Evolutionary conservation across 1,140 invertebrate genomes (phyloP).

Genomic region (Teleogryllus occipitalis): DNA sequence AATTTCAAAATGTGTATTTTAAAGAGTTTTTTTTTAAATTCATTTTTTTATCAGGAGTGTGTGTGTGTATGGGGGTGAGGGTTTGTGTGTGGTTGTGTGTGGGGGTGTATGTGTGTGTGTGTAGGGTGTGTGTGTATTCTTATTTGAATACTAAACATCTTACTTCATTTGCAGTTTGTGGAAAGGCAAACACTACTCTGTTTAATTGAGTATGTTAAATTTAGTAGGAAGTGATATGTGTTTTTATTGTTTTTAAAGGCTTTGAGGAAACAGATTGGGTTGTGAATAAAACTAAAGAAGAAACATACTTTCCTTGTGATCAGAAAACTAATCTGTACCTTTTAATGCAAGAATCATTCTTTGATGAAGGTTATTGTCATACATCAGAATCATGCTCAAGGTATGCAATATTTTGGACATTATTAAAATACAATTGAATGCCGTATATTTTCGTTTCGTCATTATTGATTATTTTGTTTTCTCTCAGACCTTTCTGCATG

Average conservation of each 20-base stretch:
- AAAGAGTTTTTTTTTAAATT: too few relatives aligned
- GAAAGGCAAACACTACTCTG: too few relatives aligned
- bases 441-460: not conserved
- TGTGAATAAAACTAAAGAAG: not conserved
- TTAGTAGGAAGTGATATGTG: not conserved
- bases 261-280: not conserved
- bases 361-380: not conserved
- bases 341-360: slow-evolving; percentile 45
- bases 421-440: not conserved
- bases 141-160: too few relatives aligned
- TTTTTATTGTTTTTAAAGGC: not conserved
- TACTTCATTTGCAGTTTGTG: too few relatives aligned
- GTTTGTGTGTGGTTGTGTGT: too few relatives aligned
- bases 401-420: slow-evolving; percentile 6
- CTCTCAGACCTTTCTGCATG: slow-evolving; percentile 59
- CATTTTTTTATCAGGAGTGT: too few relatives aligned
- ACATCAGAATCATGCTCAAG: not conserved
- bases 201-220: too few relatives aligned
- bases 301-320: slow-evolving; percentile 49
- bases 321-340: slow-evolving; percentile 55
- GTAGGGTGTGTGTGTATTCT: too few relatives aligned
- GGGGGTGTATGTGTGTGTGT: too few relatives aligned
- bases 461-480: slow-evolving; percentile 19
- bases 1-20: too few relatives aligned
- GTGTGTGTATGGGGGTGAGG: too few relatives aligned